These are phyloP conservation scores for Zaprionus camerounensis DNA, from an alignment of 1,140 invertebrate genomes.

Conservation along the genomic window DNA sequence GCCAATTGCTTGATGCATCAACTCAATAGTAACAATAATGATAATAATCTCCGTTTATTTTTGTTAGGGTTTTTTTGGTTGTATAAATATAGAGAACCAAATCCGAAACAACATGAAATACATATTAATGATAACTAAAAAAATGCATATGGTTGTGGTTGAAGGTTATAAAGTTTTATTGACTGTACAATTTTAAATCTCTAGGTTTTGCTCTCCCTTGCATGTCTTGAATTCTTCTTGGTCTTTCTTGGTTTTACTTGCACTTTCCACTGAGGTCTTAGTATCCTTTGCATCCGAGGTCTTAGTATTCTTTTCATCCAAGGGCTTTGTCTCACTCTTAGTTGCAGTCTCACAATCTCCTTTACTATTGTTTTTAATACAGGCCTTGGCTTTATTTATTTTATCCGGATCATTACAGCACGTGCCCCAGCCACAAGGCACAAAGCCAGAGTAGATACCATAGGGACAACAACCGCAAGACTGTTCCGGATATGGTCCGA, in stretches of 20 bases:
- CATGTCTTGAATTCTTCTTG: neutral
- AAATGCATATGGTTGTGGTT: neutral
- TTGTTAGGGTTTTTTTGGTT: neutral
- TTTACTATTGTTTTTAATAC: neutral
- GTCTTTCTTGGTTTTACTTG: neutral
- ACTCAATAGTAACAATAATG: constrained; percentile 10
- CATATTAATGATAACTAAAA: neutral
- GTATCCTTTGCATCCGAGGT: neutral
- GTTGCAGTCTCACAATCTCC: neutral
- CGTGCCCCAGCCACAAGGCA: constrained; percentile 41
- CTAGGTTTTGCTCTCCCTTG: neutral
- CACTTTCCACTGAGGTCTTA: neutral
- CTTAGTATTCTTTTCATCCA: neutral
- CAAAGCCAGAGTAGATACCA: constrained; percentile 50
- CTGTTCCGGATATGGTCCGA: constrained; percentile 51
- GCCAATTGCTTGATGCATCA: constrained; percentile 33
- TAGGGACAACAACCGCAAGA: constrained; percentile 41
- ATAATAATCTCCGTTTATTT: neutral
- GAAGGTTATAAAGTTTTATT: neutral
- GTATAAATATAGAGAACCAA: neutral
- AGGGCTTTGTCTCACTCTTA: neutral
- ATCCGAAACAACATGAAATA: neutral
- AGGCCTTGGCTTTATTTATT: neutral
- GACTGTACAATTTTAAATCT: neutral
- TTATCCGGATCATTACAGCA: constrained; percentile 6